Percentiles rank a stretch among this genome's conserved stretches.
Conservation (phyloP, 2,888 invertebrate genomes). For the Pyrgus malvae region DNA sequence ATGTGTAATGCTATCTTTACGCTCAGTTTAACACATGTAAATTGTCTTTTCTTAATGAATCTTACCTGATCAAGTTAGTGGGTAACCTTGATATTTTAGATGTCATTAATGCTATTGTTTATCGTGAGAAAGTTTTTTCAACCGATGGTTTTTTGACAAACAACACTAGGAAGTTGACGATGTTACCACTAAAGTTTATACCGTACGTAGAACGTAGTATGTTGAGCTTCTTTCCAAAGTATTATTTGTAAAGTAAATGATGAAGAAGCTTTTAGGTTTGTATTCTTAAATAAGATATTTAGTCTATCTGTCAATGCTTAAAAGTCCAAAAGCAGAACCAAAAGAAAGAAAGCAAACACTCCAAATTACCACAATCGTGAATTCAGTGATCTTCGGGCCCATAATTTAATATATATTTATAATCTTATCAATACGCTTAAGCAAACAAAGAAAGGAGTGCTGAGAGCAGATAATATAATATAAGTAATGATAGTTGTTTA, state of each 20-base stretch:
- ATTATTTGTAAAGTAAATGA: no score
- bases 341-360: neutral
- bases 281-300: no score
- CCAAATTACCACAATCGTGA: neutral
- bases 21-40: constrained; percentile 7
- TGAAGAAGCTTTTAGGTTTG: no score
- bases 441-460: constrained; percentile 12
- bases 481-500: neutral
- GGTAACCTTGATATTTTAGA: constrained; percentile 15
- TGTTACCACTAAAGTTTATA: no score
- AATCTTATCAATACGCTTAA: constrained; percentile 16
- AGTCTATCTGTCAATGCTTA: no score
- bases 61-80: constrained; percentile 2
- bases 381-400: neutral
- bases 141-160: neutral
- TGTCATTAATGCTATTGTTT: constrained; percentile 1
- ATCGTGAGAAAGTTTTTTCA: constrained; percentile 20
- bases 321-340: no score
- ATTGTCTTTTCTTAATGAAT: constrained; percentile 15
- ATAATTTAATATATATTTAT: neutral
- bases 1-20: no score
- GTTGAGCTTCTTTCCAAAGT: no score
- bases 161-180: no score
- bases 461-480: neutral
- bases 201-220: no score